Evolutionary conservation across 2,888 invertebrate species (phyloP), one percentile per base, ranked within the genome.

Genomic region (Nebria salina): DNA sequence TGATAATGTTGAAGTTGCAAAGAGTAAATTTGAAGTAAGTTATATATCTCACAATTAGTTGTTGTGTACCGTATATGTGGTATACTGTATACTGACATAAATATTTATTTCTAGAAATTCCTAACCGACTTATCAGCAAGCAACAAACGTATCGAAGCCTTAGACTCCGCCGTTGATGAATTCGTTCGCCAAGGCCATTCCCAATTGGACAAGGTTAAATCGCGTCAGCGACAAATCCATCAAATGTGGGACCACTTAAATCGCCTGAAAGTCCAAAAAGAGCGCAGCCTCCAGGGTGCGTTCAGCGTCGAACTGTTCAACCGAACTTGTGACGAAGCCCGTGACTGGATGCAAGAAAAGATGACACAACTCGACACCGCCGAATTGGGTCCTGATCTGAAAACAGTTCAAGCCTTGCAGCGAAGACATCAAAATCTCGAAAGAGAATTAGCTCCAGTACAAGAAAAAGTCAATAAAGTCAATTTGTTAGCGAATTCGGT

Each of bases 341-440:
- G 95, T 84, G 98, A 98, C 87, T 99, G 99, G 98, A 98, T 99
- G 95, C 91, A 94, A 78, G 98, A 98, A 89, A 99, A 99, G 89
- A 96, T 97, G 91, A 94, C 94, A 83, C 97, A 97, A 87, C 88
- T 98, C 82, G 97, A 96, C 72, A 93, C 93, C 0, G 92, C 93
- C 0, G 93, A 93, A 64, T 88, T 94, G 2, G 97, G 96, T 0
- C 94, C 95, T 2, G 98, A 98, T 89, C 91, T 98, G 68, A 94
- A 97, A 85, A 97, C 97, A 0, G 97, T 98, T 0, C 94, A 96
- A 85, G 97, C 98, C 0, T 88, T 98, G 84, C 98, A 98, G 89
- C 91, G 98, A 11, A 91, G 96, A 15, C 98, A 98, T 89, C 96
- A 97, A 85, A 96, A 98, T 89, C 90, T 99, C 75, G 98, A 99